A percentile compares a stretch with the other conserved stretches of the same genome.
Evolutionary conservation across 2,113 vertebrate genomes (phyloP).

Genomic region (Spheniscus mendiculus): DNA sequence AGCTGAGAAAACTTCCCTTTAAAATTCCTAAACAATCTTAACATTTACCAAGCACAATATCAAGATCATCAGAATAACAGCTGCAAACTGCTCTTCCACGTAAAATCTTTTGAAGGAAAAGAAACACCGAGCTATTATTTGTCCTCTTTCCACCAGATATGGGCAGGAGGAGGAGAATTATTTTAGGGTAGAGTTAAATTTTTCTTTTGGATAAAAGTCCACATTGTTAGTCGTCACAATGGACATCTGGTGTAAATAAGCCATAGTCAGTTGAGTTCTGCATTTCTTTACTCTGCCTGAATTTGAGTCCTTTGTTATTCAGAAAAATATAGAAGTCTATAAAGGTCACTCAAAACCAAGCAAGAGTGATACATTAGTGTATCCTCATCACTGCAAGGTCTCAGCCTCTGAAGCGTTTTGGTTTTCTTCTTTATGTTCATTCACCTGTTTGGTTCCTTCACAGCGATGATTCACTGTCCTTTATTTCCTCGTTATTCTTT

Average conservation of each 20-base stretch:
- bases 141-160: not conserved
- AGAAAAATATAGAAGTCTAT: not conserved
- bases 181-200: not conserved
- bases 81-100: not conserved
- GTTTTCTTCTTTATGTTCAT: not conserved
- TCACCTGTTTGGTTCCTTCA: not conserved
- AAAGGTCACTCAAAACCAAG: not conserved
- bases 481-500: not conserved
- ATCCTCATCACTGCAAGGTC: not conserved
- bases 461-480: accelerated
- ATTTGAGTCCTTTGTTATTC: not conserved
- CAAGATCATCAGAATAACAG: not conserved
- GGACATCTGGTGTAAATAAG: not conserved
- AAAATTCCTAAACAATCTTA: not conserved
- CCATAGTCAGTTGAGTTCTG: not conserved
- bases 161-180: not conserved
- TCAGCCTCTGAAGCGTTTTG: not conserved
- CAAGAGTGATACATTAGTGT: not conserved
- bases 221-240: accelerated
- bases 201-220: not conserved
- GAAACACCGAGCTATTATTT: not conserved
- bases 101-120: not conserved
- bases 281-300: not conserved
- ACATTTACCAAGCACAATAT: not conserved
- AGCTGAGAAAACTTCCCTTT: not conserved